These are phyloP conservation scores for Noctua janthe DNA, from an alignment of 2,888 invertebrate species.

Conservation along the genomic window DNA sequence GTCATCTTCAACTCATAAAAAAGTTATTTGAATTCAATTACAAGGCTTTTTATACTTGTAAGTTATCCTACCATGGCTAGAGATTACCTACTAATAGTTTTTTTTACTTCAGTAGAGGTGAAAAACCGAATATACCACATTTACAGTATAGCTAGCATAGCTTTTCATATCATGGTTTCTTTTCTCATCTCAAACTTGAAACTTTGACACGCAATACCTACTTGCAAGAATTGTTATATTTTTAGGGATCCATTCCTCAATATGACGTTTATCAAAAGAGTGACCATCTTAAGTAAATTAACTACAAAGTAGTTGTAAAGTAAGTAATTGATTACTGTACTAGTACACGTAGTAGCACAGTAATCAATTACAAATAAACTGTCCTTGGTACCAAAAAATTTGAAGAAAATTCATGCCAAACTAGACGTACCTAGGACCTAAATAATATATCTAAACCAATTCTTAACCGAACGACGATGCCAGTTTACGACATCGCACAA, in stretches of 20 bases:
- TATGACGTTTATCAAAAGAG: background rate
- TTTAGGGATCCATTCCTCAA: background rate
- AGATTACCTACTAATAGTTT: background rate
- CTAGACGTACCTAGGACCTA: background rate
- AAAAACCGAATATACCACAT: constrained; percentile 6
- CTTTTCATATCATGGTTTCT: background rate
- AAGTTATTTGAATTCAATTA: constrained; percentile 35
- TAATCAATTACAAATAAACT: no score
- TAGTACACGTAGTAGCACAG: no score
- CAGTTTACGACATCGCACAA: constrained; percentile 23
- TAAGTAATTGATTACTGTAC: no score
- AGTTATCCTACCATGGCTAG: background rate
- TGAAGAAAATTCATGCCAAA: background rate
- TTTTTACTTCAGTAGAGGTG: constrained; percentile 17
- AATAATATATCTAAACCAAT: background rate
- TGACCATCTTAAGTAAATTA: no score
- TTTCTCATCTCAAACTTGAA: background rate
- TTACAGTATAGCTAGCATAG: background rate
- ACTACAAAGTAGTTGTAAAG: no score
- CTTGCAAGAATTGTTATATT: background rate
- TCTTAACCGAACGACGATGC: background rate
- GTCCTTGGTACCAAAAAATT: background rate
- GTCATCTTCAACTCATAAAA: constrained; percentile 20
- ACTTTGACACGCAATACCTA: background rate
- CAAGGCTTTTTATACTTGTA: constrained; percentile 4